Evolutionary conservation across 2,888 invertebrate species (phyloP).

Genomic region (Yponomeuta sedellus): DNA sequence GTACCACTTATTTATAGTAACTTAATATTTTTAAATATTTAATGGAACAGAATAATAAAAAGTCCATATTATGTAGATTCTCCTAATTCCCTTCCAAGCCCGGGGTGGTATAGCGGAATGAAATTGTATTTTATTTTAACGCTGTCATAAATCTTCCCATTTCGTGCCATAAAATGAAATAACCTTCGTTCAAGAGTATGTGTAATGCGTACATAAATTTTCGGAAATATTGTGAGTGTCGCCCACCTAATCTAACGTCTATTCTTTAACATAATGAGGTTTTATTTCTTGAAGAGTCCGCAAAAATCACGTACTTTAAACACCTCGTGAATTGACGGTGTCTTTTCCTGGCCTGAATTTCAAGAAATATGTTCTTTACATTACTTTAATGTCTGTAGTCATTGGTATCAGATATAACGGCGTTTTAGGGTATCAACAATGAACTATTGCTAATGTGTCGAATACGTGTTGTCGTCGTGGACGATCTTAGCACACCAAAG

Average conservation of each 20-base stretch:
- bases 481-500: no score
- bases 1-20: no score
- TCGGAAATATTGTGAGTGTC: constrained; percentile 29
- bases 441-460: no score
- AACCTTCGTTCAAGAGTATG: constrained; percentile 45
- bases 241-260: neutral
- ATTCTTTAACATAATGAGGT: neutral
- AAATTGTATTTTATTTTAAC: constrained; percentile 71
- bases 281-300: no score
- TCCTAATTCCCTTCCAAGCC: constrained; percentile 52
- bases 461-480: no score
- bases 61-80: constrained; percentile 48
- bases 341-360: no score
- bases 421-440: no score
- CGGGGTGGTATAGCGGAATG: constrained; percentile 41
- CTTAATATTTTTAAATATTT: constrained; percentile 31
- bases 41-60: constrained; percentile 33
- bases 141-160: constrained; percentile 59
- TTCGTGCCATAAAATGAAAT: constrained; percentile 51
- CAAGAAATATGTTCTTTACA: no score
- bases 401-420: no score
- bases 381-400: no score
- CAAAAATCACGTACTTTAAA: no score
- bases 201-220: constrained; percentile 47
- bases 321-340: no score